Conservation (phyloP, 2,888 invertebrate species). For the Agrochola circellaris region DNA sequence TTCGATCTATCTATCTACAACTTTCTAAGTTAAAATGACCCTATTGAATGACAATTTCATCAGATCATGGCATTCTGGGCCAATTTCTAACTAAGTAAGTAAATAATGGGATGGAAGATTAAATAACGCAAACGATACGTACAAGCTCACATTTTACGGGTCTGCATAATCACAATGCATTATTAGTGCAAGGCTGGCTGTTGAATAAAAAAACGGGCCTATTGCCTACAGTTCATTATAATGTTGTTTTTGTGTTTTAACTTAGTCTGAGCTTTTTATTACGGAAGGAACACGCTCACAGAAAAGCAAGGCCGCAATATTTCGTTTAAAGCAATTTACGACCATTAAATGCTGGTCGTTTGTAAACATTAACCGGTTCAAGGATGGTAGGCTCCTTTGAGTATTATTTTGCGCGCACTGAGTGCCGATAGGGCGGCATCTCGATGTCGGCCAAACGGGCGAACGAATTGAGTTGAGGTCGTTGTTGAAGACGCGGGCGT, state of each 20-base stretch:
- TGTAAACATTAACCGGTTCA: constrained; percentile 88
- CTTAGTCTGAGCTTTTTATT: constrained; percentile 55
- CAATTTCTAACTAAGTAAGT: no score
- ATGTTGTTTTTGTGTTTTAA: constrained; percentile 54
- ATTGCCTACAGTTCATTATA: neutral
- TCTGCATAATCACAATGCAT: no score
- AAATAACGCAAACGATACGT: no score
- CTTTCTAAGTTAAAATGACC: no score
- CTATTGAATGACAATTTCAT: no score
- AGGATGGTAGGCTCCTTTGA: constrained; percentile 82
- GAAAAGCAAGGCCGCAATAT: constrained; percentile 77
- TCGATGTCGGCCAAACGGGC: constrained; percentile 71
- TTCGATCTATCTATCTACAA: no score
- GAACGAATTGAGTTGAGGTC: constrained; percentile 78
- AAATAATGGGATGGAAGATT: no score
- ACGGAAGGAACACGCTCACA: constrained; percentile 75
- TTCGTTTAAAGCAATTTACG: constrained; percentile 81
- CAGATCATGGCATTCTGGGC: no score
- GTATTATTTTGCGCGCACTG: constrained; percentile 80
- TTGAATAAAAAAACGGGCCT: no score
- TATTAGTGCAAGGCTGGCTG: no score
- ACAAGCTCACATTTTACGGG: no score
- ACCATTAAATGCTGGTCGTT: constrained; percentile 81
- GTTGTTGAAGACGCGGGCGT: constrained; percentile 67
- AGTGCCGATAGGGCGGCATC: constrained; percentile 73